These are phyloP conservation scores for Nannobrachium achirus DNA, from an alignment of 2,113 vertebrate genomes.

Conservation along the genomic window DNA sequence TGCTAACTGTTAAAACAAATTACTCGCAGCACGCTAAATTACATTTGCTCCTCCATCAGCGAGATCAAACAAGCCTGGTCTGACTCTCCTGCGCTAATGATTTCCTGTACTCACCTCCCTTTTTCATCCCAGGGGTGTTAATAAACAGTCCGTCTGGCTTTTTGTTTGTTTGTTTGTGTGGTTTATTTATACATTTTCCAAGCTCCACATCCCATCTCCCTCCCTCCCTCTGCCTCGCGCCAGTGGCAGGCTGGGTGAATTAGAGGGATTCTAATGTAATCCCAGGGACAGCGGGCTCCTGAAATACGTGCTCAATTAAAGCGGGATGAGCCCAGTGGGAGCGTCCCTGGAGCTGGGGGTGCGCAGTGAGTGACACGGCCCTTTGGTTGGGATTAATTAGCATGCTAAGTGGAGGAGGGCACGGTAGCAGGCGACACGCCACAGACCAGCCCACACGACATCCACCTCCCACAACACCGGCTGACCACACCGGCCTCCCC, in stretches of 20 bases:
- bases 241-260: conserved; percentile 65
- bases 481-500: neutral
- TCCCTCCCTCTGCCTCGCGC: conserved; percentile 42
- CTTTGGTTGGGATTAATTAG: conserved; percentile 80
- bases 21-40: conserved; percentile 78
- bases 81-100: conserved; percentile 80
- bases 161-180: conserved; percentile 70
- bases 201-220: conserved; percentile 47
- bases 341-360: conserved; percentile 61
- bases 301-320: conserved; percentile 80
- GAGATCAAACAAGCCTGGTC: conserved; percentile 79
- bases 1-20: conserved; percentile 83
- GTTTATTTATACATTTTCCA: conserved; percentile 74
- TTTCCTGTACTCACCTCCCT: conserved; percentile 80
- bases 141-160: conserved; percentile 77
- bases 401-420: conserved; percentile 75
- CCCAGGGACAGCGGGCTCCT: conserved; percentile 67
- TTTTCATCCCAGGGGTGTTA: conserved; percentile 78
- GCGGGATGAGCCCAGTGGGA: conserved; percentile 76
- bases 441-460: conserved; percentile 59
- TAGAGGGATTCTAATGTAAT: conserved; percentile 78
- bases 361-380: conserved; percentile 76
- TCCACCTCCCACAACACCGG: conserved; percentile 39
- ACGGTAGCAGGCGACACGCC: conserved; percentile 57
- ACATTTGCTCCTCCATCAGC: conserved; percentile 81